A percentile compares a stretch with the other conserved stretches of the same genome.
phyloP scores from a whole-genome alignment of 2,113 vertebrate genomes.

The Ornithorhynchus anatinus region DNA sequence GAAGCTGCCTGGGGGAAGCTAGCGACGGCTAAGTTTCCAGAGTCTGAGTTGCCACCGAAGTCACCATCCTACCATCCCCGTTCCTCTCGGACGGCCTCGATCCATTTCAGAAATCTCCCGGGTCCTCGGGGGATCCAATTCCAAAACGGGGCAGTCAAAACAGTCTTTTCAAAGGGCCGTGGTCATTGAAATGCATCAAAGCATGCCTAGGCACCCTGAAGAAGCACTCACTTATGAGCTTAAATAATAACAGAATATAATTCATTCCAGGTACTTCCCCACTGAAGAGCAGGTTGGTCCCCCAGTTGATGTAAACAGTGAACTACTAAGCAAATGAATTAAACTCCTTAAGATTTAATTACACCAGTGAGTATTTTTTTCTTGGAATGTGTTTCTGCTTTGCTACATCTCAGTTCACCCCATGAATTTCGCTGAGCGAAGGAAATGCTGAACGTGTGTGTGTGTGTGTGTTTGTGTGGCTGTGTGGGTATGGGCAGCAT shows the following conservation, averaged over 20 bases:
- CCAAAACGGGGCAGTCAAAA: slow-evolving; percentile 14
- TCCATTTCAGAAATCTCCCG: slow-evolving; percentile 16
- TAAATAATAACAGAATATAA: slow-evolving; percentile 58
- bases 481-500: too few species aligned
- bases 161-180: slow-evolving; percentile 25
- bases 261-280: slow-evolving; percentile 55
- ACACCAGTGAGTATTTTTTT: slow-evolving; percentile 59
- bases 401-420: slow-evolving; percentile 60
- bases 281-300: slow-evolving; percentile 53
- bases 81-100: background rate
- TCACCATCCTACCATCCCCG: background rate
- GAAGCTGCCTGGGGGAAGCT: too few species aligned
- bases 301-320: slow-evolving; percentile 60
- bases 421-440: slow-evolving; percentile 63
- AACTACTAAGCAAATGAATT: slow-evolving; percentile 51
- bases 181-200: slow-evolving; percentile 36
- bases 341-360: slow-evolving; percentile 49
- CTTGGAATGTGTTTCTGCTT: slow-evolving; percentile 59
- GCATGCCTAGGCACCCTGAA: slow-evolving; percentile 40
- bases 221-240: slow-evolving; percentile 46
- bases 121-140: slow-evolving; percentile 16
- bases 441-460: slow-evolving; percentile 57
- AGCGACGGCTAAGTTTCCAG: too few species aligned
- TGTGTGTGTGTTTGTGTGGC: slow-evolving; percentile 56
- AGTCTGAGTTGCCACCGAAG: too few species aligned